A percentile compares a stretch with the other conserved stretches of the same genome.
These are phyloP conservation scores for Thymallus thymallus DNA, from an alignment of 2,113 vertebrate genomes.

Conservation along the genomic window DNA sequence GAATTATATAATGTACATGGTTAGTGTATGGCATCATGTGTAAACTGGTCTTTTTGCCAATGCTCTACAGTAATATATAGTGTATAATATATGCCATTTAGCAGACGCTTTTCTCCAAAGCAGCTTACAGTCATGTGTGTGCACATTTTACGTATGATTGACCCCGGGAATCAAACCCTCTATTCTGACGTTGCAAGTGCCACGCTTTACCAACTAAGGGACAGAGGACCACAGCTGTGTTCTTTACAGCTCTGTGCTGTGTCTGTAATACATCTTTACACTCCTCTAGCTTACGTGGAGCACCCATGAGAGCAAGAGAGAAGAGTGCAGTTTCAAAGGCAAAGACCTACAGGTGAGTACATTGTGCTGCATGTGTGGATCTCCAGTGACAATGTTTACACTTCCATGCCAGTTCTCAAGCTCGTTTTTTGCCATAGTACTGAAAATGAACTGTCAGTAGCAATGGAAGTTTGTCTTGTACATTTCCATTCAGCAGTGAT, in stretches of 20 bases:
- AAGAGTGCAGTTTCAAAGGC: conserved; percentile 93
- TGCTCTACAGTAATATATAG: too few relatives aligned
- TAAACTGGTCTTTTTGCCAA: too few relatives aligned
- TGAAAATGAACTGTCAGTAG: background rate
- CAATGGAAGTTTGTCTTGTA: conserved; percentile 4
- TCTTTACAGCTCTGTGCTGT: background rate
- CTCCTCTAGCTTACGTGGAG: conserved; percentile 82
- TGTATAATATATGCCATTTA: too few relatives aligned
- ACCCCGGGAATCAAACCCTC: too few relatives aligned
- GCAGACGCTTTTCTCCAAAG: too few relatives aligned
- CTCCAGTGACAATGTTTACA: conserved; percentile 20
- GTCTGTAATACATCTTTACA: background rate
- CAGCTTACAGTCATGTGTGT: too few relatives aligned
- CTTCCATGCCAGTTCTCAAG: background rate
- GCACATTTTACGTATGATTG: too few relatives aligned
- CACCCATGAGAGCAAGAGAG: conserved; percentile 84
- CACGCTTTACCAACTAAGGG: too few relatives aligned
- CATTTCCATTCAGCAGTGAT: conserved; percentile 38
- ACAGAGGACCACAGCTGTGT: background rate
- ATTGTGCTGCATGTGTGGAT: conserved; percentile 21
- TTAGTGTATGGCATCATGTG: too few relatives aligned
- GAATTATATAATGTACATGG: too few relatives aligned
- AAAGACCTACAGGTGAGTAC: conserved; percentile 88
- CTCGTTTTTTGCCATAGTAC: background rate
- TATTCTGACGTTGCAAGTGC: too few relatives aligned